Evolutionary conservation across 2,113 vertebrate species (phyloP).

Genomic region (Taxidea taxus): DNA sequence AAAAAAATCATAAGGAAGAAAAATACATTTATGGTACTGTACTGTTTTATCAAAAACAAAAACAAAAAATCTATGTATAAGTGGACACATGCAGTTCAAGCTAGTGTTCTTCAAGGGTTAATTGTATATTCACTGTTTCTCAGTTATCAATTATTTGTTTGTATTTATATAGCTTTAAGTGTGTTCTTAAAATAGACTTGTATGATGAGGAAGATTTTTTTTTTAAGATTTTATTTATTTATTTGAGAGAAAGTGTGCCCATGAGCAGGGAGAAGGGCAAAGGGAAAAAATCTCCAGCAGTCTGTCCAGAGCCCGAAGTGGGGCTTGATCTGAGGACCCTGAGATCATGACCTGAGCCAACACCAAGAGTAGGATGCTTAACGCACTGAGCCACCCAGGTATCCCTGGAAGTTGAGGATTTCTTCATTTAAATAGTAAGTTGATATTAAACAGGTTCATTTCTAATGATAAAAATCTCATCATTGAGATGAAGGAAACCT

Average conservation of each 20-base stretch:
- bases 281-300: neutral
- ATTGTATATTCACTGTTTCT: neutral
- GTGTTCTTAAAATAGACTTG: neutral
- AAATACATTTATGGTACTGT: neutral
- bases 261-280: neutral
- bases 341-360: neutral
- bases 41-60: neutral
- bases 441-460: neutral
- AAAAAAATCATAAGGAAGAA: neutral
- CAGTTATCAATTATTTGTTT: neutral
- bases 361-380: neutral
- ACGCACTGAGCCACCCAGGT: neutral
- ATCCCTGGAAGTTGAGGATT: neutral
- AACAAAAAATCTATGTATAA: neutral
- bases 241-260: neutral
- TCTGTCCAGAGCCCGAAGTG: neutral
- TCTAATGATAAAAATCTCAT: neutral
- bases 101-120: neutral
- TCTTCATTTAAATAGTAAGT: neutral
- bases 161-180: neutral
- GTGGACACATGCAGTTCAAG: neutral
- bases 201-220: neutral
- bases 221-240: neutral
- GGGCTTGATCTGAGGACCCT: neutral
- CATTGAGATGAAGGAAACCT: neutral